A percentile compares a stretch with the other conserved stretches of the same genome.
Conservation (phyloP, 2,888 invertebrate species). For the Entomobrya multifasciata region DNA sequence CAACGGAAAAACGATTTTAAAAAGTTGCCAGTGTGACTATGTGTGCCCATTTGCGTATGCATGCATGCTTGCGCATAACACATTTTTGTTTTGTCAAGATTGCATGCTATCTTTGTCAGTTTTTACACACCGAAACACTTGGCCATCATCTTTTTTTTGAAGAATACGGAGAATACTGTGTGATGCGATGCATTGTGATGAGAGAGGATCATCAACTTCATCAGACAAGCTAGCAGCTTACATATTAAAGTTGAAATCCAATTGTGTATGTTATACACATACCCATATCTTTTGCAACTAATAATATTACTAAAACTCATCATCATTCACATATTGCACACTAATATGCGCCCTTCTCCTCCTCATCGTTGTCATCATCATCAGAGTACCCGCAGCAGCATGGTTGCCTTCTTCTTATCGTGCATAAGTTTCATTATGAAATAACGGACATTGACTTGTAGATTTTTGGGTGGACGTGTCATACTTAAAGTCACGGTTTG, state of each 20-base stretch:
- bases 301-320: background rate
- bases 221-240: background rate
- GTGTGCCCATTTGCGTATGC: background rate
- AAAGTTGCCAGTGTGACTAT: background rate
- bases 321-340: slow-evolving; percentile 64
- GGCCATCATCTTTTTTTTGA: background rate
- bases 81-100: slow-evolving; percentile 34
- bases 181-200: background rate
- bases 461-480: slow-evolving; percentile 72
- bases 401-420: background rate
- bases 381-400: slow-evolving; percentile 6
- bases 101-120: slow-evolving; percentile 22
- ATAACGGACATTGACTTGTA: slow-evolving; percentile 71
- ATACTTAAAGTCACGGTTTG: slow-evolving; percentile 69
- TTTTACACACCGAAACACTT: background rate
- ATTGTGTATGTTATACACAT: background rate
- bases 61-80: background rate
- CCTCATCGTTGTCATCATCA: slow-evolving; percentile 15
- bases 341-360: background rate
- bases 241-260: background rate
- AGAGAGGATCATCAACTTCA: slow-evolving; percentile 17
- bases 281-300: background rate
- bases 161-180: background rate
- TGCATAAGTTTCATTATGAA: slow-evolving; percentile 65
- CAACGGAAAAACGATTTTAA: slow-evolving; percentile 58